phyloP scores from a whole-genome alignment of 2,797 vertebrate genomes.

The Alfaro cultratus region DNA sequence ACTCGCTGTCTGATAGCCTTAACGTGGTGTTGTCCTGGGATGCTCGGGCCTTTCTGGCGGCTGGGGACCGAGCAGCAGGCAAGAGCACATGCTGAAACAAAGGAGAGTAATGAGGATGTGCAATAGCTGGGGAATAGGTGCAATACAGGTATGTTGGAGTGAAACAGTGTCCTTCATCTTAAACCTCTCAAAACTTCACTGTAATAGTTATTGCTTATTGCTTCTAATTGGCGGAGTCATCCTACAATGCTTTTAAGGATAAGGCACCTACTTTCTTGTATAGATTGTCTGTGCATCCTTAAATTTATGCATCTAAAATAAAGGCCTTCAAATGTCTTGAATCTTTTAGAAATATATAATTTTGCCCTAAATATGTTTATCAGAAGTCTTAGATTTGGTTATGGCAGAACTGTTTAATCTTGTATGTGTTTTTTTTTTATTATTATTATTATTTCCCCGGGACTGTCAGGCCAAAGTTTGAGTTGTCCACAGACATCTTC shows the following conservation, averaged over 20 bases:
- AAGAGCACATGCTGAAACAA: conserved; percentile 24
- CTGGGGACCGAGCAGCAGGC: conserved; percentile 21
- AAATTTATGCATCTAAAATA: no score
- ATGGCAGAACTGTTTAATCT: no score
- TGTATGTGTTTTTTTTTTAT: no score
- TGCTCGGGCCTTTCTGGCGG: conserved; percentile 60
- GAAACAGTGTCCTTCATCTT: conserved; percentile 28
- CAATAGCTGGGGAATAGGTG: conserved; percentile 61
- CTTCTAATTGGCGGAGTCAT: conserved; percentile 24
- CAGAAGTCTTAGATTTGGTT: no score
- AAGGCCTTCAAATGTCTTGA: no score
- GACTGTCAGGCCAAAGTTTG: no score
- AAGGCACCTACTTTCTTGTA: background rate
- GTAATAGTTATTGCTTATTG: conserved; percentile 19
- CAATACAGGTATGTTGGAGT: conserved; percentile 51
- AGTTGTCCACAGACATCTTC: no score
- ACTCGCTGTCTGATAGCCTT: conserved; percentile 73
- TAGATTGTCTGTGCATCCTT: no score
- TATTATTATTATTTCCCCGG: no score
- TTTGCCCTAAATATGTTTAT: no score
- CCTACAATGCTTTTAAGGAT: background rate
- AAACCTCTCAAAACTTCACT: background rate
- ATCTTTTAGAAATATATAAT: no score
- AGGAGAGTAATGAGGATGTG: conserved; percentile 59
- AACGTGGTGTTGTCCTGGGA: conserved; percentile 72